Evolutionary conservation across 2,888 invertebrate genomes (phyloP), one percentile per base, ranked within the genome.

Genomic region (Stegophylla sp.): DNA sequence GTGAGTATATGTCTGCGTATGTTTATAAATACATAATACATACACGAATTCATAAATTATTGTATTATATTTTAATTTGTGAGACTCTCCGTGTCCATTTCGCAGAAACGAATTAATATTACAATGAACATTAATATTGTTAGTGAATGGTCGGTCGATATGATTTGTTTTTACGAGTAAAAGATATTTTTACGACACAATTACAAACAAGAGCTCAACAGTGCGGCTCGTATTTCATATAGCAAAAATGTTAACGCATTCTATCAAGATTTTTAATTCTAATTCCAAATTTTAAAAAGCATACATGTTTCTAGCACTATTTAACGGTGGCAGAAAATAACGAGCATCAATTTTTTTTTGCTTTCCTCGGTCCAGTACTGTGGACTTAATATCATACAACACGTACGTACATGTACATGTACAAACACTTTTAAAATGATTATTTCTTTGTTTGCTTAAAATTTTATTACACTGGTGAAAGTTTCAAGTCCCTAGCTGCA

Each of bases 61-160:
- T 10, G 43, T 43, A 45, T 59, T 23, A 51, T 64, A 64, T 63
- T 75, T 41, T 76, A 66, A 76, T 76, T 76, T 43, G 66, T 26
- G 64, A 41, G n/a, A 48, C 41, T 53, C 41, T 26, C 10, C 9
- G 1, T 20, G 26, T 43, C 26, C 10, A 13, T 48, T 48, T 48
- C 20, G 48, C 48, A 48, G 28, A 48, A 34, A 51, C 51, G 23
- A 28, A 45, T 28, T 26, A 45, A 13, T 34, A 28, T 7, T 7
- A 7, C 20, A 51, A n/a, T 20, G n/a, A 51, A 51, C 9, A 3
- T 66, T 15, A 43, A 23, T n/a, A 7, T 34, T 34, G 28, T 26
- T 13, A 28, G 0, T 3, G 2, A 0, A 41, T 9, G 7, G n/a
- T 34, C 23, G 7, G n/a, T 34, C 34, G 41, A 64, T 12, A 59